phyloP scores from a whole-genome alignment of 2,888 invertebrate species.

The Thera obeliscata region DNA sequence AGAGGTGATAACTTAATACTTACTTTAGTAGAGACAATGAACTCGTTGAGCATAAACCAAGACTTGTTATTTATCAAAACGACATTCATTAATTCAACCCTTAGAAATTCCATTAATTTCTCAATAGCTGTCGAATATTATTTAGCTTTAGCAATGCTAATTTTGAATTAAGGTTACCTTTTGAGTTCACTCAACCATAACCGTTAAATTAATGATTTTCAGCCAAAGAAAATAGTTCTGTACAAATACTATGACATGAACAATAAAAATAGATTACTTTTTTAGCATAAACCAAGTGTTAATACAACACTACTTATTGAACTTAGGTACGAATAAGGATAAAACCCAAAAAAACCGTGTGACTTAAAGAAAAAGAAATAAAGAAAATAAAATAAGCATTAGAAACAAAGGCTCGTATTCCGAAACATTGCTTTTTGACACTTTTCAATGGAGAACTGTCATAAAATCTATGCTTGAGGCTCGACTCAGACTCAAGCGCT shows the following conservation, averaged over 20 bases:
- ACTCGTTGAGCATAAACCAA: neutral
- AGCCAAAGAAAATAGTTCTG: neutral
- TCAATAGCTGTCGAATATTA: constrained; percentile 3
- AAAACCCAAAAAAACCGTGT: too few relatives aligned
- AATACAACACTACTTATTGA: too few relatives aligned
- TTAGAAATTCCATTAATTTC: constrained; percentile 15
- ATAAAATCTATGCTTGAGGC: too few relatives aligned
- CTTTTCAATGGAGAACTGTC: too few relatives aligned
- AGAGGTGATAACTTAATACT: constrained; percentile 6
- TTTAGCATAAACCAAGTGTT: too few relatives aligned
- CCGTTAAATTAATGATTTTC: neutral
- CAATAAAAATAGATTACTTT: too few relatives aligned
- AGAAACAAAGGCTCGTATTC: too few relatives aligned
- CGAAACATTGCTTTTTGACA: too few relatives aligned
- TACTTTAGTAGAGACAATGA: constrained; percentile 7
- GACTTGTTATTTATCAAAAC: constrained; percentile 11
- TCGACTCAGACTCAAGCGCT: too few relatives aligned
- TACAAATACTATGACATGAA: neutral
- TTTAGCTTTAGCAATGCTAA: constrained; percentile 7
- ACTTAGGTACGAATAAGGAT: too few relatives aligned
- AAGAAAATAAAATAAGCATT: too few relatives aligned
- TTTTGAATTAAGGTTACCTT: constrained; percentile 13
- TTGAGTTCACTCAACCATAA: neutral
- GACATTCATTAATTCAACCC: constrained; percentile 5
- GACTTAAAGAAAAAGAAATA: too few relatives aligned